A percentile compares a stretch with the other conserved stretches of the same genome.
Conservation (phyloP, 2,113 vertebrate genomes). For the Phalacrocorax carbo region DNA sequence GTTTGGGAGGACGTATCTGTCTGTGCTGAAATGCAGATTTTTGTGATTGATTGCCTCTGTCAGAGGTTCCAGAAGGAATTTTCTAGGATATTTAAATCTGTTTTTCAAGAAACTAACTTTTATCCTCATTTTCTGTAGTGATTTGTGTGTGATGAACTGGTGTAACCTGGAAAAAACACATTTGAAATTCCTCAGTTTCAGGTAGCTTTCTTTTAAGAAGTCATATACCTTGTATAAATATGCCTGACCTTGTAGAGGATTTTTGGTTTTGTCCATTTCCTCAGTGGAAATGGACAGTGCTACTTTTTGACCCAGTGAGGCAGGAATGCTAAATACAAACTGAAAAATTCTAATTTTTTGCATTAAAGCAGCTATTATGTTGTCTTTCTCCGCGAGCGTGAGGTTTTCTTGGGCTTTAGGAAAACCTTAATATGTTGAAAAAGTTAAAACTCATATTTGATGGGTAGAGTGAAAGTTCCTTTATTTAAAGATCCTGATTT, state of each 20-base stretch:
- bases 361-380: not conserved
- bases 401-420: not conserved
- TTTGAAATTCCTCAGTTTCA: not conserved
- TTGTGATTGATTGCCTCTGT: not conserved
- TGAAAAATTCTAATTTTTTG: not conserved
- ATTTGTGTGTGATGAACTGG: not conserved
- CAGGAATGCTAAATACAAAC: not conserved
- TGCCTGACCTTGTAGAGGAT: not conserved
- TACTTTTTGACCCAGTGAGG: not conserved
- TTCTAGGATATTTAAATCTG: not conserved
- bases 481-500: not conserved
- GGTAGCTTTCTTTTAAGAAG: not conserved
- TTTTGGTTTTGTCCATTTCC: not conserved
- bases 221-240: not conserved
- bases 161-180: not conserved
- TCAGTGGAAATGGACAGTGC: not conserved
- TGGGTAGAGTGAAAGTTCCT: not conserved
- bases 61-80: not conserved
- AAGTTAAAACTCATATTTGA: not conserved
- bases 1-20: not conserved
- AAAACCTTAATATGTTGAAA: not conserved
- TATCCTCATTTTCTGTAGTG: not conserved
- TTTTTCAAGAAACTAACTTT: not conserved
- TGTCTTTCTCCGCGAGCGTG: not conserved
- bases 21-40: not conserved